phyloP scores from a whole-genome alignment of 2,797 vertebrate genomes.

The Chaetophractus vellerosus region DNA sequence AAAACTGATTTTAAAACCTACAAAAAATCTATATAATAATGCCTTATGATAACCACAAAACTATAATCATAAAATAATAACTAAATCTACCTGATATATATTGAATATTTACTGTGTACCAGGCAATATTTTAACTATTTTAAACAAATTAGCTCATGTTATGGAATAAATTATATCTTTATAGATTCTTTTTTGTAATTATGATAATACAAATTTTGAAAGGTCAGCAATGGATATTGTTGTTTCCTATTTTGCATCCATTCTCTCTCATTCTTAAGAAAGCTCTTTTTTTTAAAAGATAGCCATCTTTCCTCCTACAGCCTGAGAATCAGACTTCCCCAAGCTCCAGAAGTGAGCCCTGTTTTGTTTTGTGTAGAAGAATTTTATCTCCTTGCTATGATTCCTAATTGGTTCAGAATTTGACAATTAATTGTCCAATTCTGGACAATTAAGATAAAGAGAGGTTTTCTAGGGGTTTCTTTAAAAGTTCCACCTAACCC shows the following conservation, averaged over 20 bases:
- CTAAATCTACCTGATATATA: neutral
- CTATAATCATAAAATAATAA: neutral
- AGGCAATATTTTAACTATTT: neutral
- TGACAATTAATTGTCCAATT: neutral
- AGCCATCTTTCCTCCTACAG: neutral
- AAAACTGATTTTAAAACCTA: no score
- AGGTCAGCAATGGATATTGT: neutral
- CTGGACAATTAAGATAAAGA: neutral
- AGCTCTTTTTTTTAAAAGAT: neutral
- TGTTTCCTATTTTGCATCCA: neutral
- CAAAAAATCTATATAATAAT: neutral
- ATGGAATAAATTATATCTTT: neutral
- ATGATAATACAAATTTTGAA: slow-evolving; percentile 6
- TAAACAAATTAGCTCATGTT: neutral
- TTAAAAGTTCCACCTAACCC: neutral
- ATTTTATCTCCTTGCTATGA: neutral
- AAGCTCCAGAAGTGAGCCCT: neutral
- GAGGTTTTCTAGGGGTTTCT: neutral
- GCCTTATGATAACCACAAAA: neutral
- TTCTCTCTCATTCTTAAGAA: neutral
- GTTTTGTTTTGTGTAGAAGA: neutral
- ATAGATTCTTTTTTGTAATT: neutral
- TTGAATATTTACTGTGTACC: neutral
- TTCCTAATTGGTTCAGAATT: neutral
- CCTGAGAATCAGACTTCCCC: neutral